phyloP scores from a whole-genome alignment of 2,797 vertebrate genomes.

The Gallinago stenura region DNA sequence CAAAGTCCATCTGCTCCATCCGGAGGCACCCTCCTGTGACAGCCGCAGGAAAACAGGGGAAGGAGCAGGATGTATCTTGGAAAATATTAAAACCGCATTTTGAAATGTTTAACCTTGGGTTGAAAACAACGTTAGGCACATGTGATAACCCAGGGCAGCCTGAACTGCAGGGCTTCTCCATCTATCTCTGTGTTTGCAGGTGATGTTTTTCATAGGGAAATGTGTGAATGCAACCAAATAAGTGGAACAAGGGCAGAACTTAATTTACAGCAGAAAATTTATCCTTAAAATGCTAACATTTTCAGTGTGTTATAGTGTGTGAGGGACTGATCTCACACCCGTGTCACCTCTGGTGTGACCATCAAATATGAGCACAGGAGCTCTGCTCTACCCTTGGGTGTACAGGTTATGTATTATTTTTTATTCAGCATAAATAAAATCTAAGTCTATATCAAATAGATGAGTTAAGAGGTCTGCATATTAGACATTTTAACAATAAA shows the following conservation, averaged over 20 bases:
- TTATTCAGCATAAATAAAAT: not conserved
- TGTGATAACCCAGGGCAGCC: not conserved
- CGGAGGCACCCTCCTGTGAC: not conserved
- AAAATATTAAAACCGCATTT: not conserved
- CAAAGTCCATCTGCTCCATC: not conserved
- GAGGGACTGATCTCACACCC: not conserved
- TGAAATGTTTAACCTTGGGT: slow-evolving; percentile 3
- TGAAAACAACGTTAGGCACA: not conserved
- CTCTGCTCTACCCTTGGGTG: not conserved
- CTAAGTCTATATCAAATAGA: not conserved
- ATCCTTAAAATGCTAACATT: not conserved
- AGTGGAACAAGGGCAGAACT: no score
- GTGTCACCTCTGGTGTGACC: not conserved
- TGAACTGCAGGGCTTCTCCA: not conserved
- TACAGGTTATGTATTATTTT: fast-evolving
- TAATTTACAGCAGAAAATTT: not conserved
- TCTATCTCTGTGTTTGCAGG: fast-evolving
- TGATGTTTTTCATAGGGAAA: not conserved
- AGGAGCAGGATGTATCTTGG: not conserved
- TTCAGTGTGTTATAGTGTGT: no score
- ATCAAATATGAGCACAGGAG: not conserved
- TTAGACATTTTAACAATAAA: not conserved
- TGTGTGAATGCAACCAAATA: not conserved
- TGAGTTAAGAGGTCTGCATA: not conserved
- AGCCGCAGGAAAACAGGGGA: not conserved